Conservation (phyloP, 2,797 vertebrate genomes). For the Clarias laeviceps region DNA sequence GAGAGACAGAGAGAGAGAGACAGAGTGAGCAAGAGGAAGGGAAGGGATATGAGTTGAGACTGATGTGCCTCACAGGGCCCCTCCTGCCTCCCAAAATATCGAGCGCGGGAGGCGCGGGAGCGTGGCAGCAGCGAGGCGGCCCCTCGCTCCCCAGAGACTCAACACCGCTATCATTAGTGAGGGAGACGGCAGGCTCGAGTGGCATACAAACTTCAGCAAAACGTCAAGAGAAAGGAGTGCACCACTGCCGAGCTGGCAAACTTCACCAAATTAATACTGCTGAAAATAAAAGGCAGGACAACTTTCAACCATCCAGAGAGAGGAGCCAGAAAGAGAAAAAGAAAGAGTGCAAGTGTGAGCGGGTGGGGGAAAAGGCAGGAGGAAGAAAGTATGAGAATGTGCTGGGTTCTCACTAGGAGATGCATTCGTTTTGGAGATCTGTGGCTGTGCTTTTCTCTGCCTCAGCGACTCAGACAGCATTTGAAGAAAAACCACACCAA, state of each 20-base stretch:
- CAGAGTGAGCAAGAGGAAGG: constrained; percentile 63
- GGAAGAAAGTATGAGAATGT: constrained; percentile 54
- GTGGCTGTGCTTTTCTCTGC: constrained; percentile 61
- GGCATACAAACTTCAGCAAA: constrained; percentile 87
- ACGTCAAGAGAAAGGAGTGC: constrained; percentile 77
- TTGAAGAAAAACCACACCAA: constrained; percentile 55
- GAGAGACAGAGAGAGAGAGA: constrained; percentile 53
- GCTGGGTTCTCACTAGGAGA: constrained; percentile 55
- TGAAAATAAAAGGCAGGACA: constrained; percentile 87
- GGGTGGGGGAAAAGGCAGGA: constrained; percentile 46
- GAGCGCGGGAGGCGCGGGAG: constrained; percentile 76
- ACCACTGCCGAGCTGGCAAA: constrained; percentile 61
- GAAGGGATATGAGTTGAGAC: constrained; percentile 74
- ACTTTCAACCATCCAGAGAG: constrained; percentile 80
- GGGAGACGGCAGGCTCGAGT: constrained; percentile 81
- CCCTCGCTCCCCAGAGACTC: constrained; percentile 80
- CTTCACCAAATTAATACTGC: constrained; percentile 83
- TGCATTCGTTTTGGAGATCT: constrained; percentile 57
- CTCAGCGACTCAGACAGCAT: constrained; percentile 63
- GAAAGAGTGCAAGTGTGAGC: constrained; percentile 57
- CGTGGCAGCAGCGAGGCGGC: constrained; percentile 72
- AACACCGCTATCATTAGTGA: constrained; percentile 83
- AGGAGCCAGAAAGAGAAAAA: constrained; percentile 59
- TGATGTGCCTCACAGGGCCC: constrained; percentile 77
- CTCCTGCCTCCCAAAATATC: constrained; percentile 83